phyloP scores from a whole-genome alignment of 2,888 invertebrate genomes.

The Dryocosmus kuriphilus region DNA sequence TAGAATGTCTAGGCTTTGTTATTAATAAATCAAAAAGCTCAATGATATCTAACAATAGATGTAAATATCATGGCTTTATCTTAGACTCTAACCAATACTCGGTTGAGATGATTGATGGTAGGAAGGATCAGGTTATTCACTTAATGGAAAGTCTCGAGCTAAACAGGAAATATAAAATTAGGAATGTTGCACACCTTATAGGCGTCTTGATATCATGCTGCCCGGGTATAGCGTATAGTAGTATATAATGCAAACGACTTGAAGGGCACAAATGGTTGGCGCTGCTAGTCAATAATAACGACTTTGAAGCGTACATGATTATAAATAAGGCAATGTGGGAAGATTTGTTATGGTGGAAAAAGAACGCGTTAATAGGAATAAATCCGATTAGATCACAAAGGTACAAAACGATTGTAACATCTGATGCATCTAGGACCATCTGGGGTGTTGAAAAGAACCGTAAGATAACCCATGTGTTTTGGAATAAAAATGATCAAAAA shows the following conservation, averaged over 20 bases:
- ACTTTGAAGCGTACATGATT: constrained; percentile 40
- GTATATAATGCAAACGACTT: constrained; percentile 38
- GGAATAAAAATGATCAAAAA: constrained; percentile 33
- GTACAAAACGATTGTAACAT: constrained; percentile 42
- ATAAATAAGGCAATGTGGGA: constrained; percentile 26
- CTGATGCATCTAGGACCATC: constrained; percentile 45
- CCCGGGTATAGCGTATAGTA: no score
- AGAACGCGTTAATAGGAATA: neutral
- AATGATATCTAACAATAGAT: neutral
- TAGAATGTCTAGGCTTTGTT: no score
- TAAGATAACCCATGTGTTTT: constrained; percentile 30
- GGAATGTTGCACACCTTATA: constrained; percentile 45
- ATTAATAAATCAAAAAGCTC: no score
- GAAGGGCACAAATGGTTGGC: constrained; percentile 45
- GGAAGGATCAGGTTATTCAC: constrained; percentile 42
- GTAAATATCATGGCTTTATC: constrained; percentile 49
- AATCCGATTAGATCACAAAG: no score
- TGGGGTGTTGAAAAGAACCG: constrained; percentile 45
- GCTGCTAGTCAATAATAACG: constrained; percentile 34
- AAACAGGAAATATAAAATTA: constrained; percentile 41
- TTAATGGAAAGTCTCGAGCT: no score
- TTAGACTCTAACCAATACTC: constrained; percentile 45
- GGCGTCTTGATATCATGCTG: no score
- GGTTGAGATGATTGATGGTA: no score
- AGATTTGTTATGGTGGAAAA: constrained; percentile 47